Percentiles rank a stretch among this genome's conserved stretches.
phyloP scores from a whole-genome alignment of 2,888 invertebrate species.

The Anodontia alba region DNA sequence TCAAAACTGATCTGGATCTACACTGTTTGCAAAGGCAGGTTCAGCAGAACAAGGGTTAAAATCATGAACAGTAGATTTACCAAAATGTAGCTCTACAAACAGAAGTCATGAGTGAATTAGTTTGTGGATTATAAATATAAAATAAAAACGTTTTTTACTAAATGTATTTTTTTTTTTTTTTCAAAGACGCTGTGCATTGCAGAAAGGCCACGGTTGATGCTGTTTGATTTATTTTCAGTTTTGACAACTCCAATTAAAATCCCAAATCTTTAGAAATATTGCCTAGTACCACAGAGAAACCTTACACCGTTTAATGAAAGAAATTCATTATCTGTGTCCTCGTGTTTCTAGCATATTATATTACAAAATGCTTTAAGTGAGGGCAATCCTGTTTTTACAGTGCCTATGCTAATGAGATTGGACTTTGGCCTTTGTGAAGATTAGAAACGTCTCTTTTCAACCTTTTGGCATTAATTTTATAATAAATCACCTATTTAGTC shows the following conservation, averaged over 20 bases:
- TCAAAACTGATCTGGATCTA: too few species aligned
- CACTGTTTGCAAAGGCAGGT: too few species aligned
- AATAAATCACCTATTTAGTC: conserved; percentile 7
- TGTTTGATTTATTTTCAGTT: conserved; percentile 1
- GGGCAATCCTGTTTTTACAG: not conserved
- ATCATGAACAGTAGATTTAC: too few species aligned
- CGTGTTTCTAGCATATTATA: conserved; percentile 4
- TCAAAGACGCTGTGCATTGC: not conserved
- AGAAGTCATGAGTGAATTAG: too few species aligned
- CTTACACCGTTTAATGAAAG: not conserved
- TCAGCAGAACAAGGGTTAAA: too few species aligned
- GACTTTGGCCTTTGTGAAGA: conserved; percentile 12
- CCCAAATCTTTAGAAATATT: conserved; percentile 1
- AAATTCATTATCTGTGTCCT: conserved; percentile 1
- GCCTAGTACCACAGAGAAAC: not conserved
- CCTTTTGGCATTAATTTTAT: conserved; percentile 9
- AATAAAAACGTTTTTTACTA: too few species aligned
- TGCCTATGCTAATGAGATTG: conserved; percentile 4
- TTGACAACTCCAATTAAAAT: conserved; percentile 4
- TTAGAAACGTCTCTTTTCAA: conserved; percentile 9
- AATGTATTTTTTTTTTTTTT: too few species aligned
- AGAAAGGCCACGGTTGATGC: not conserved
- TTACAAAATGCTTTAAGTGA: not conserved
- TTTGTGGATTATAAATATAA: too few species aligned
- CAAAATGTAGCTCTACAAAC: too few species aligned